A percentile compares a stretch with the other conserved stretches of the same genome.
Conservation (phyloP, 2,888 invertebrate species). For the Ditylenchus weischeri region DNA sequence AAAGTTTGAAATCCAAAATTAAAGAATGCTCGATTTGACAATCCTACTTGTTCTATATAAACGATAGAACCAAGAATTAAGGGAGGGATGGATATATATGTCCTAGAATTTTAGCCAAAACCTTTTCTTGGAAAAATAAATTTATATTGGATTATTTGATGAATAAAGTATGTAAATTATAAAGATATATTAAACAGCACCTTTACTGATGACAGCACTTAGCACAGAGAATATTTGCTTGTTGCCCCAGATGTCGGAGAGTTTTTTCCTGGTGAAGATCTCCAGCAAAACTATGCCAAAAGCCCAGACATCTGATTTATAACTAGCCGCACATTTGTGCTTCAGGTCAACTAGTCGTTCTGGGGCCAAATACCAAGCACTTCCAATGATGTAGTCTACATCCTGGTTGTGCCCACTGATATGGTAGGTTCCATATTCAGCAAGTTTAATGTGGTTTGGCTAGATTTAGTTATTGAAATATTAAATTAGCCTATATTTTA, state of each 20-base stretch:
- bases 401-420: conserved; percentile 83
- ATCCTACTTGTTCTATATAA: too few relatives aligned
- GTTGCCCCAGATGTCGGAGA: conserved; percentile 29
- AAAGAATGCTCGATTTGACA: too few relatives aligned
- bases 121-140: too few relatives aligned
- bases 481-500: neutral
- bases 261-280: conserved; percentile 65
- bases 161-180: too few relatives aligned
- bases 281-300: conserved; percentile 85
- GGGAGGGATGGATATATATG: too few relatives aligned
- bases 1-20: too few relatives aligned
- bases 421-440: conserved; percentile 86
- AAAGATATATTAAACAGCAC: conserved; percentile 22
- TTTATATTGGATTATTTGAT: too few relatives aligned
- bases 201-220: conserved; percentile 23
- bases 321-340: conserved; percentile 62
- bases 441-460: conserved; percentile 67
- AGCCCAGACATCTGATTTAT: conserved; percentile 87
- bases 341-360: conserved; percentile 17
- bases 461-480: neutral
- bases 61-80: too few relatives aligned
- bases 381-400: conserved; percentile 67
- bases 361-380: conserved; percentile 26
- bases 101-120: too few relatives aligned
- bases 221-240: conserved; percentile 31